Conservation (phyloP, 2,113 vertebrate genomes). For the Saguinus imperator region DNA sequence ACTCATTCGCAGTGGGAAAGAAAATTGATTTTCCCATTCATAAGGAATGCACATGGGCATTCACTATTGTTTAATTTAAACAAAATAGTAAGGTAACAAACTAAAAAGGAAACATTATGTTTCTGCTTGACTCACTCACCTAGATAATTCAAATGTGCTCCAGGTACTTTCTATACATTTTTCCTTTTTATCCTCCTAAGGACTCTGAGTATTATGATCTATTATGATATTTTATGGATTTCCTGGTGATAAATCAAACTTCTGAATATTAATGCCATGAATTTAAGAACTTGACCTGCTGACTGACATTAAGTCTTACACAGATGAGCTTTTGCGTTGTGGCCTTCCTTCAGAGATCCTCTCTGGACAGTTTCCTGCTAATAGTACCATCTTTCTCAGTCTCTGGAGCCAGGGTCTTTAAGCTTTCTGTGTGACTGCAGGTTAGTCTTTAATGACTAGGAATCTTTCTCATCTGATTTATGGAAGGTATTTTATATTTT, state of each 20-base stretch:
- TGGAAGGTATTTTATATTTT: background rate
- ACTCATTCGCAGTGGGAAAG: background rate
- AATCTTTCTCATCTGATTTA: background rate
- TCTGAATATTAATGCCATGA: background rate
- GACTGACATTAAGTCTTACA: no score
- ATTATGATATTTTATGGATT: background rate
- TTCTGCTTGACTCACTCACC: background rate
- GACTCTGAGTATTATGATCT: background rate
- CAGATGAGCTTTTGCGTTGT: background rate
- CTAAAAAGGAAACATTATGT: background rate
- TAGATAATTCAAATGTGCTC: background rate
- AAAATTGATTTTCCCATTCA: background rate
- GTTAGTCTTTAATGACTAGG: background rate
- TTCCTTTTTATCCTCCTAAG: background rate
- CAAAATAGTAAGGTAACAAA: background rate
- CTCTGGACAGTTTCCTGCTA: accelerated
- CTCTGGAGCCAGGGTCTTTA: background rate
- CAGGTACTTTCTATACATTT: accelerated
- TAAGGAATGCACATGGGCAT: background rate
- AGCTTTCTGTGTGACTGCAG: background rate
- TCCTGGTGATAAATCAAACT: background rate
- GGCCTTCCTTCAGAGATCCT: accelerated
- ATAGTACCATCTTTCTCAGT: accelerated
- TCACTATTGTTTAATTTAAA: background rate
- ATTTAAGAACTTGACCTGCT: background rate